Evolutionary conservation across 2,797 vertebrate species (phyloP).

Genomic region (Argyrosomus regius): DNA sequence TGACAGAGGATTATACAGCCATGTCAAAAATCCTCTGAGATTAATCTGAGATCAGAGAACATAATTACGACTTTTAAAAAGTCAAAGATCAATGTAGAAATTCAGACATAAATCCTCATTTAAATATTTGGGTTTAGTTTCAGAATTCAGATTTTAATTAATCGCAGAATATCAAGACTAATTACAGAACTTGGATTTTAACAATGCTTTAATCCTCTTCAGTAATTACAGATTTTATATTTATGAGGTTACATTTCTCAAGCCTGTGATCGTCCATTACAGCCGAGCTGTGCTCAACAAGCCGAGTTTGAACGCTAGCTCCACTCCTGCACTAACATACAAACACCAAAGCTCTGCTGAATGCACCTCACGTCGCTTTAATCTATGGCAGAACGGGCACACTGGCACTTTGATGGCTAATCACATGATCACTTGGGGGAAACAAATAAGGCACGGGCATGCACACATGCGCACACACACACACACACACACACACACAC

Average conservation of each 20-base stretch:
- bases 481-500: background rate
- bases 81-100: background rate
- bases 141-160: background rate
- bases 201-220: background rate
- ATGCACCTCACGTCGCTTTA: slow-evolving; percentile 28
- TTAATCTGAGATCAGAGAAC: background rate
- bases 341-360: slow-evolving; percentile 15
- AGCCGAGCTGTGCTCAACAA: slow-evolving; percentile 37
- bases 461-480: slow-evolving; percentile 23
- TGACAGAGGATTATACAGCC: background rate
- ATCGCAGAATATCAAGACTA: background rate
- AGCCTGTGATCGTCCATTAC: slow-evolving; percentile 50
- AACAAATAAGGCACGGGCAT: slow-evolving; percentile 71
- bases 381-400: slow-evolving; percentile 66
- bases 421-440: slow-evolving; percentile 56
- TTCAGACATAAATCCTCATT: background rate
- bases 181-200: background rate
- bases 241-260: slow-evolving; percentile 24
- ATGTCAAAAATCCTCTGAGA: background rate
- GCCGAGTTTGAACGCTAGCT: background rate
- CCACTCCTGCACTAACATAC: no score
- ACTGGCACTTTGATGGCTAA: slow-evolving; percentile 70
- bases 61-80: background rate
- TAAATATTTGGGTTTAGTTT: background rate
- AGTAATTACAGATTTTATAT: background rate